These are phyloP conservation scores for Kryphioiulus occultus DNA, from an alignment of 2,888 invertebrate species.

Conservation along the genomic window DNA sequence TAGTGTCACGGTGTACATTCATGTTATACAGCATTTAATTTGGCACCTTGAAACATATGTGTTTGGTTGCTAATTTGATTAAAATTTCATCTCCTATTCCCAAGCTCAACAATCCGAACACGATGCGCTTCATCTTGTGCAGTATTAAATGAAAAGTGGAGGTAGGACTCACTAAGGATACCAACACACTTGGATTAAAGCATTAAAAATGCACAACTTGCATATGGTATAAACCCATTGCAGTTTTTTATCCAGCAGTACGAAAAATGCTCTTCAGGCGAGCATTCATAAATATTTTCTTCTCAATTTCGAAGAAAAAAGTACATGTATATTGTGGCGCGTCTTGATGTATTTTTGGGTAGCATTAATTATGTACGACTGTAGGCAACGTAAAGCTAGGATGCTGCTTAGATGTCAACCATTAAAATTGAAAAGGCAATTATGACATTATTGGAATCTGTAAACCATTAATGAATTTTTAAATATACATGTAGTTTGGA, in stretches of 20 bases:
- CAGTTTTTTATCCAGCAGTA: neutral
- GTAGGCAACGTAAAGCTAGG: neutral
- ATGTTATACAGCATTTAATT: neutral
- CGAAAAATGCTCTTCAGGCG: neutral
- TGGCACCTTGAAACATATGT: neutral
- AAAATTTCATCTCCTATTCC: slow-evolving; percentile 13
- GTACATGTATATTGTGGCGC: neutral
- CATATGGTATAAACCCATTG: neutral
- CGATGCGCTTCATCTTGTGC: neutral
- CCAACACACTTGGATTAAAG: neutral
- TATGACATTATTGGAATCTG: neutral
- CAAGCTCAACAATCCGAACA: neutral
- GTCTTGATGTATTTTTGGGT: neutral
- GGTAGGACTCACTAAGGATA: neutral
- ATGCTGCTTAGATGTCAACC: neutral
- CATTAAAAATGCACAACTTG: neutral
- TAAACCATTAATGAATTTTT: neutral
- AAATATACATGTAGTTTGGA: neutral
- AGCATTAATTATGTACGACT: neutral
- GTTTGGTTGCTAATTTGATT: neutral
- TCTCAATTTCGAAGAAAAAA: neutral
- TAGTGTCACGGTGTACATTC: neutral
- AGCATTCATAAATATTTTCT: neutral
- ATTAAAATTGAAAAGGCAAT: neutral
- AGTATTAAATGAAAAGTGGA: neutral